Base-by-base conservation (phyloP, 2,888 invertebrate genomes). In the Drosophila conformis region DNA sequence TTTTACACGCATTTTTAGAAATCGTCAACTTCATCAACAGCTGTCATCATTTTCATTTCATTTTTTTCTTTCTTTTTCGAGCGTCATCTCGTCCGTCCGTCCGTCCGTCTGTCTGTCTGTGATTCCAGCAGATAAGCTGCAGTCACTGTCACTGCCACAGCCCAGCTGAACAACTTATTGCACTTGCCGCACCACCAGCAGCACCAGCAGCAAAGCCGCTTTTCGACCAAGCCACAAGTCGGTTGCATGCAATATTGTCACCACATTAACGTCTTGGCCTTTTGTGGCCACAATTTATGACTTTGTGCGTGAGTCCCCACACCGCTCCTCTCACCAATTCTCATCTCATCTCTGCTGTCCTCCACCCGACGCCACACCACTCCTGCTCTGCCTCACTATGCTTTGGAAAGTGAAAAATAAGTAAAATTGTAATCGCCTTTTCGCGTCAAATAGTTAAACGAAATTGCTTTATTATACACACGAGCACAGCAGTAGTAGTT, bases 1-100 rank as follows among this genome's bases (percentile, higher is more conserved):
- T 87, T 87, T 87, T 90, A 90, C 84, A 90, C 87, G 89, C 90
- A 90, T 90, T 87, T 87, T 87, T 87, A 87, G 90, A 87, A 90
- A 87, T 87, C 90, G 87, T 89, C 90, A 89, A 82, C 88, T 90
- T 88, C 86, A 90, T 90, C 88, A 88, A 67, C 88, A 83, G 86
- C 88, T 90, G 90, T 85, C 85, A 85, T 87, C 85, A 80, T 83
- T 89, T 80, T 72, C 57, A n/a, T 35, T 51, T 33, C 38, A 33
- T 31, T 61, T 49, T 61, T 1, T 49, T 62, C 29, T 38, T 31
- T 25, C 5, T 62, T 27, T 62, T 74, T 71, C 65, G 68, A 73
- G 77, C 85, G 83, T 78, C 63, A 79, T 81, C 84, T 78, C 87
- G 84, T 87, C 74, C 68, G 73, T 60, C 51, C 3, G 25, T 25